These are phyloP conservation scores for Dendrolimus punctatus DNA, from an alignment of 1,140 invertebrate species.

Conservation along the genomic window DNA sequence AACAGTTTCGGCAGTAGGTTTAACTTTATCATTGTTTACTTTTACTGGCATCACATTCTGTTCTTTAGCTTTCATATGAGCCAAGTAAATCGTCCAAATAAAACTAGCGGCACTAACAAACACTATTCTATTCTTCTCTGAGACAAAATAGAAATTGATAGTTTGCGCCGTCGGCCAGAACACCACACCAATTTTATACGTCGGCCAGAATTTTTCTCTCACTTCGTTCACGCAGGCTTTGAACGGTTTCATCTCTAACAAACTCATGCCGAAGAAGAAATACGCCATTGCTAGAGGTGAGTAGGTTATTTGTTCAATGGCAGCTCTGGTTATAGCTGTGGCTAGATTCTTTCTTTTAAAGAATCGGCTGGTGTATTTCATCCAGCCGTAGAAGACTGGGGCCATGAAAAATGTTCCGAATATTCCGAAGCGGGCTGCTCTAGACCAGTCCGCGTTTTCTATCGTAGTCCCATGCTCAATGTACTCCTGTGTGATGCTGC, in stretches of 20 bases:
- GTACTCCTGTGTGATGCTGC: constrained; percentile 76
- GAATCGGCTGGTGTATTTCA: constrained; percentile 41
- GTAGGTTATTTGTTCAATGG: constrained; percentile 87
- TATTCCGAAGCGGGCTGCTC: constrained; percentile 36
- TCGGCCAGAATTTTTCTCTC: constrained; percentile 82
- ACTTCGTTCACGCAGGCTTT: constrained; percentile 80
- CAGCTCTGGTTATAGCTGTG: constrained; percentile 55
- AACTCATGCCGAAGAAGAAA: constrained; percentile 87
- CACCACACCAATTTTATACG: constrained; percentile 78
- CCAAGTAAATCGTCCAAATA: constrained; percentile 87
- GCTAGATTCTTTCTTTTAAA: constrained; percentile 33
- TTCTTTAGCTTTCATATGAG: constrained; percentile 85
- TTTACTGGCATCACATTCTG: constrained; percentile 12
- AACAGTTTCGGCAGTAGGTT: too few species aligned
- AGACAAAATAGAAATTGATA: constrained; percentile 84
- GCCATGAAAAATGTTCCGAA: constrained; percentile 60
- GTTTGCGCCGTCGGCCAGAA: constrained; percentile 88
- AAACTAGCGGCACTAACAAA: constrained; percentile 87
- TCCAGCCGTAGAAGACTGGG: constrained; percentile 51
- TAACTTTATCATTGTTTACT: not conserved
- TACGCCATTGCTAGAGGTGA: constrained; percentile 83
- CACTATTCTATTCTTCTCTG: constrained; percentile 85
- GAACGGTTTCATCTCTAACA: constrained; percentile 81
- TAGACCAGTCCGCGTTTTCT: constrained; percentile 28
- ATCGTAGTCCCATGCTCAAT: constrained; percentile 51